Conservation (phyloP, 2,888 invertebrate genomes). For the Aproaerema taeniolella region DNA sequence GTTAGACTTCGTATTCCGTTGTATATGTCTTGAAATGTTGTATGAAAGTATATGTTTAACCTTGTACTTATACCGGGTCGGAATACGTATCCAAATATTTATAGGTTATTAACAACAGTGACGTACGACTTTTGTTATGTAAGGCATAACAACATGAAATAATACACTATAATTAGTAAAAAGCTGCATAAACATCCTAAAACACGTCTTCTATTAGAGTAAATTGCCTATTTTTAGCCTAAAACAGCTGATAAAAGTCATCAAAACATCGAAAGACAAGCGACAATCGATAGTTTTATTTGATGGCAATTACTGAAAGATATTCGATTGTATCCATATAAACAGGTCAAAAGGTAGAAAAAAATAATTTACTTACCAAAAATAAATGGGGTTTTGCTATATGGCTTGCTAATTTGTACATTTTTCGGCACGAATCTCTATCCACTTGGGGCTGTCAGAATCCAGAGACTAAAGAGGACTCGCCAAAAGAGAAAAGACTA, state of each 20-base stretch:
- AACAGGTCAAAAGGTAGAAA: not conserved
- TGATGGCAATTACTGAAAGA: slow-evolving; percentile 7
- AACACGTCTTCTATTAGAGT: not conserved
- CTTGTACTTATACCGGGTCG: too few species aligned
- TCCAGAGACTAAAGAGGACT: slow-evolving; percentile 38
- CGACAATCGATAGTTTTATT: not conserved
- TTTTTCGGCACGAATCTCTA: slow-evolving; percentile 65
- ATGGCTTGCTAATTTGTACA: slow-evolving; percentile 67
- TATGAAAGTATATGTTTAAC: too few species aligned
- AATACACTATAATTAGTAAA: not conserved
- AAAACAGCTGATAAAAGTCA: slow-evolving; percentile 15
- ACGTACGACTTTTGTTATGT: slow-evolving; percentile 63
- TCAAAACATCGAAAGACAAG: slow-evolving; percentile 28
- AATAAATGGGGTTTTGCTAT: slow-evolving; percentile 58
- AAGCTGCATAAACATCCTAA: not conserved
- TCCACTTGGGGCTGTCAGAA: slow-evolving; percentile 62
- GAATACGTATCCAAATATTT: slow-evolving; percentile 25
- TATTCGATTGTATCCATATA: too few species aligned
- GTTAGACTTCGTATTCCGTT: too few species aligned
- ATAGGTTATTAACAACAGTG: slow-evolving; percentile 59
- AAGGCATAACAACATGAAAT: slow-evolving; percentile 56
- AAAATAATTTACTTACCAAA: slow-evolving; percentile 46
- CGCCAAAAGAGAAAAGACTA: not conserved
- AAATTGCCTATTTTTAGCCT: slow-evolving; percentile 14
- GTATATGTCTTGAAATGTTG: too few species aligned